phyloP scores from a whole-genome alignment of 2,113 vertebrate species.

The Nansenia antarctica region DNA sequence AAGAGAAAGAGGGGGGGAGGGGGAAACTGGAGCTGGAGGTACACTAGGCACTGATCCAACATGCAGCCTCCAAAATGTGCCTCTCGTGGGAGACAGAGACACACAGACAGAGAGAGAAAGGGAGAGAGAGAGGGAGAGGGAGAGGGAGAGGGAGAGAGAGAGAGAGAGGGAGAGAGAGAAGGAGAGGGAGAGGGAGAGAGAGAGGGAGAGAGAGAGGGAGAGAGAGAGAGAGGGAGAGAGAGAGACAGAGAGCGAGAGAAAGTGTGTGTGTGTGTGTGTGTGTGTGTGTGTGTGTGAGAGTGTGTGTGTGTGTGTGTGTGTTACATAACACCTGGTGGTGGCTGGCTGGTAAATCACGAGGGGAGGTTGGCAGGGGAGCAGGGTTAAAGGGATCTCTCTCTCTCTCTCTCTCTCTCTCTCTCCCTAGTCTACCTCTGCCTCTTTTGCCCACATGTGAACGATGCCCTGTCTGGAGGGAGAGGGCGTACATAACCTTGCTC shows the following conservation, averaged over 20 bases:
- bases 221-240: conserved; percentile 15
- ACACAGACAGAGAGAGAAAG: too few species aligned
- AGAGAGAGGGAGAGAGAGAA: too few species aligned
- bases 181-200: conserved; percentile 4
- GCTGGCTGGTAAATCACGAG: conserved; percentile 34
- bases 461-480: conserved; percentile 17
- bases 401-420: conserved; percentile 7
- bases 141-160: too few species aligned
- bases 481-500: conserved; percentile 21
- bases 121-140: too few species aligned
- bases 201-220: conserved; percentile 13
- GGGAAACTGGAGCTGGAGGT: background rate
- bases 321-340: conserved; percentile 41
- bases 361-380: conserved; percentile 18
- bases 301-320: conserved; percentile 12
- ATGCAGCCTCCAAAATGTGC: too few species aligned
- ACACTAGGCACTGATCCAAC: too few species aligned
- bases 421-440: background rate
- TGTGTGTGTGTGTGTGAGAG: conserved; percentile 16
- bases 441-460: conserved; percentile 7
- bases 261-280: conserved; percentile 7
- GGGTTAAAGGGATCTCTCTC: conserved; percentile 16
- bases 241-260: background rate
- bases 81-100: too few species aligned
- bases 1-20: conserved; percentile 13